phyloP scores from a whole-genome alignment of 2,888 invertebrate species.

The Rhingia rostrata region DNA sequence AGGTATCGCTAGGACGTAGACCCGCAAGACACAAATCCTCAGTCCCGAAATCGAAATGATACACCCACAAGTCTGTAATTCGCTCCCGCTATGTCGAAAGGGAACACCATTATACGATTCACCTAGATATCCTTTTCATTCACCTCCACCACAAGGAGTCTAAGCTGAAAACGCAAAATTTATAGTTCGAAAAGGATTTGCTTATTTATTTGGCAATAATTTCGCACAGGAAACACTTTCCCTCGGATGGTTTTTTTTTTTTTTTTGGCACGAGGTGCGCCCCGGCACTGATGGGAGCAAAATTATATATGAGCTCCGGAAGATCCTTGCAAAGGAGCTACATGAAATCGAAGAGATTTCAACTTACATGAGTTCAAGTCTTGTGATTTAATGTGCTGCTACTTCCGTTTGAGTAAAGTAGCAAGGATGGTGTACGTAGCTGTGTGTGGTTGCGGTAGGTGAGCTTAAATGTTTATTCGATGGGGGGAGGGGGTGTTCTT shows the following conservation, averaged over 20 bases:
- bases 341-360: conserved; percentile 65
- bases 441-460: neutral
- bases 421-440: conserved; percentile 1
- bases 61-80: conserved; percentile 59
- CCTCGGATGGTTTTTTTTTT: neutral
- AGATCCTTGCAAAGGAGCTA: conserved; percentile 43
- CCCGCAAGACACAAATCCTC: conserved; percentile 54
- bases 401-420: conserved; percentile 40
- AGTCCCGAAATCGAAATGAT: conserved; percentile 65
- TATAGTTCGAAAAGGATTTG: conserved; percentile 72
- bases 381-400: conserved; percentile 52
- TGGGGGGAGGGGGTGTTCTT: neutral
- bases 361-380: conserved; percentile 46
- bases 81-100: conserved; percentile 6
- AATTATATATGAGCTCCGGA: conserved; percentile 65
- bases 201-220: conserved; percentile 74
- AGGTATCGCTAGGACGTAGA: conserved; percentile 65
- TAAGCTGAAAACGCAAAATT: conserved; percentile 52
- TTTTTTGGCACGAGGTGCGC: neutral
- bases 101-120: conserved; percentile 32
- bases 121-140: conserved; percentile 49
- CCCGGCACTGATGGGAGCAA: conserved; percentile 29
- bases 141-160: neutral
- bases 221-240: conserved; percentile 73
- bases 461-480: conserved; percentile 4